phyloP scores from a whole-genome alignment of 2,888 invertebrate genomes.

The Lithophane ornitopus region DNA sequence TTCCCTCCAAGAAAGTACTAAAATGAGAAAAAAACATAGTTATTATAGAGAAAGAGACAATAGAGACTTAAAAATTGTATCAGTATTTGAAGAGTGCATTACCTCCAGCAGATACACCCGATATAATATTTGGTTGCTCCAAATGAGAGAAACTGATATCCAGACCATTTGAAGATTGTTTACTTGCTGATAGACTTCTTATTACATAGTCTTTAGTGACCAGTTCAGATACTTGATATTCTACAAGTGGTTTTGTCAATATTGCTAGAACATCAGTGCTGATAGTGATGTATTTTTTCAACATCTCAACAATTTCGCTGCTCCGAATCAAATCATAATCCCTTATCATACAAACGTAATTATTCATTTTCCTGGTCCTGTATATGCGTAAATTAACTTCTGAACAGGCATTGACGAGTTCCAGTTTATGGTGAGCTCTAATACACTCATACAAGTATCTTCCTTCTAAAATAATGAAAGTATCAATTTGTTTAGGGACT shows the following conservation, averaged over 20 bases:
- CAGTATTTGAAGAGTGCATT: conserved; percentile 44
- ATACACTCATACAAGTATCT: conserved; percentile 81
- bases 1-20: conserved; percentile 83
- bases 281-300: conserved; percentile 75
- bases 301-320: conserved; percentile 82
- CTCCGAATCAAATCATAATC: conserved; percentile 82
- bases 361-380: conserved; percentile 70
- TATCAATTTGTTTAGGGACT: conserved; percentile 73
- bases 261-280: conserved; percentile 79
- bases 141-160: conserved; percentile 76
- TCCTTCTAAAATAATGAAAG: conserved; percentile 83
- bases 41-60: neutral
- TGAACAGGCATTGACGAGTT: conserved; percentile 76
- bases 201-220: conserved; percentile 75
- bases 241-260: conserved; percentile 82
- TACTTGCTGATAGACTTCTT: conserved; percentile 75
- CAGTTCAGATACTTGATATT: conserved; percentile 78
- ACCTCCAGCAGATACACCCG: conserved; percentile 88
- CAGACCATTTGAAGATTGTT: conserved; percentile 56
- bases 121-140: conserved; percentile 88
- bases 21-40: conserved; percentile 68
- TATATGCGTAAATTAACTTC: conserved; percentile 80
- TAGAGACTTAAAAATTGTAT: neutral
- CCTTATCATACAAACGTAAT: conserved; percentile 80
- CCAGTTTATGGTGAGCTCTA: conserved; percentile 69